Conservation (phyloP, 2,888 invertebrate genomes). For the Drosophila pseudotalamancana region DNA sequence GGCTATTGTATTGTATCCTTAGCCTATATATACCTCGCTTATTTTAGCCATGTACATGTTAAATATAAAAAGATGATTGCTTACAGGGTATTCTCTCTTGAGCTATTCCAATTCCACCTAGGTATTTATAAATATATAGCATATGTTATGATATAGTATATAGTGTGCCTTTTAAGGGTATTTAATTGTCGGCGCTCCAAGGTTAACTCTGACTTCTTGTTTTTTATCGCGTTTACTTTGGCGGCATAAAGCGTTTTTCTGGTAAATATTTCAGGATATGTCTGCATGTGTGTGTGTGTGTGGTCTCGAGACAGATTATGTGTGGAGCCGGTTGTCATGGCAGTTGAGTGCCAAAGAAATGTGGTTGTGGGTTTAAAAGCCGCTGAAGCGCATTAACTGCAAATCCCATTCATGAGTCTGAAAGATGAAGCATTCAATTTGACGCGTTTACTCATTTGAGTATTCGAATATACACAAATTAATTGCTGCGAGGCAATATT, state of each 20-base stretch:
- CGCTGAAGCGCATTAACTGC: constrained; percentile 28
- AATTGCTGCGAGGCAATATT: constrained; percentile 14
- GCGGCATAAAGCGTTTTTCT: constrained; percentile 49
- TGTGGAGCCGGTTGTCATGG: constrained; percentile 19
- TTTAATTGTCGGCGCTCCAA: neutral
- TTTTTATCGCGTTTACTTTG: constrained; percentile 37
- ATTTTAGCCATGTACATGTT: no score
- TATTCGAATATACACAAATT: neutral
- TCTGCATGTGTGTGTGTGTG: constrained; percentile 2
- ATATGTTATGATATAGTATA: no score
- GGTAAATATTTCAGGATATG: constrained; percentile 49
- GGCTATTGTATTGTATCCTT: no score
- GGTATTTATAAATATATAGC: no score
- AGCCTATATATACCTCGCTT: no score
- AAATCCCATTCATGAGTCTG: constrained; percentile 16
- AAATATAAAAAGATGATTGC: no score
- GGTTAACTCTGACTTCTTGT: neutral
- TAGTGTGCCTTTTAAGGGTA: neutral
- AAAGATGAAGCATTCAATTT: constrained; percentile 5
- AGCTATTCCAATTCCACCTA: no score
- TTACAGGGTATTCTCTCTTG: no score
- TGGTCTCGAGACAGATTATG: constrained; percentile 10
- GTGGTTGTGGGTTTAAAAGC: constrained; percentile 22
- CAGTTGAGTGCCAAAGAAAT: neutral
- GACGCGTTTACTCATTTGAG: neutral